Conservation (phyloP, 1,140 invertebrate genomes). For the Camponotus pennsylvanicus region DNA sequence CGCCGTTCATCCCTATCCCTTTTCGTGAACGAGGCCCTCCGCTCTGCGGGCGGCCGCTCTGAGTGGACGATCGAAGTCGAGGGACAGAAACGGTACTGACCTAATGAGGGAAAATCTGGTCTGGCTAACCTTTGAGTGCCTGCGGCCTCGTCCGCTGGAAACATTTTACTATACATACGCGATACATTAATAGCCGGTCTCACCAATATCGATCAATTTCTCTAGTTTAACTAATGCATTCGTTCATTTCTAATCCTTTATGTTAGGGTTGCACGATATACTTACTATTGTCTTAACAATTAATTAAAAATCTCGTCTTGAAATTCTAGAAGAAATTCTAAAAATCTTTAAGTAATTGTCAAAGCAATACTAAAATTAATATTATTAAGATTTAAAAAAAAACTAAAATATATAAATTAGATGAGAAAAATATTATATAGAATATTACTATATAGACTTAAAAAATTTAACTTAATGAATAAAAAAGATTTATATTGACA, state of each 20-base stretch:
- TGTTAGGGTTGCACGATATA: too few species aligned
- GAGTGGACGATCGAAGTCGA: slow-evolving; percentile 45
- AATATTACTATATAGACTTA: too few species aligned
- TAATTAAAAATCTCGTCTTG: too few species aligned
- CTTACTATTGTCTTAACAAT: too few species aligned
- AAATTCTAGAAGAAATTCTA: too few species aligned
- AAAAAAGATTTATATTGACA: too few species aligned
- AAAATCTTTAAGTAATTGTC: too few species aligned
- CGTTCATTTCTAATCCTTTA: not conserved
- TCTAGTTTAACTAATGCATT: slow-evolving; percentile 48
- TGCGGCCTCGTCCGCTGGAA: slow-evolving; percentile 27
- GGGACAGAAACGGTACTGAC: slow-evolving; percentile 38
- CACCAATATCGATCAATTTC: slow-evolving; percentile 30
- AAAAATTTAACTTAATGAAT: too few species aligned
- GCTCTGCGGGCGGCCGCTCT: slow-evolving; percentile 36
- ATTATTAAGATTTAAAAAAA: too few species aligned
- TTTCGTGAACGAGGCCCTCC: slow-evolving; percentile 15
- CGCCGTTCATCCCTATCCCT: not conserved
- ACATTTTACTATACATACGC: slow-evolving; percentile 34
- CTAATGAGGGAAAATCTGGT: slow-evolving; percentile 60
- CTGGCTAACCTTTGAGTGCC: slow-evolving; percentile 62
- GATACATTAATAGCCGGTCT: slow-evolving; percentile 54
- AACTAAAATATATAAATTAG: too few species aligned
- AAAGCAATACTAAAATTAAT: too few species aligned
- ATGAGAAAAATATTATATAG: too few species aligned